Conservation (phyloP, 37 sponge, comb jelly and placozoan genomes). For the Lycopodina hypogea region DNA sequence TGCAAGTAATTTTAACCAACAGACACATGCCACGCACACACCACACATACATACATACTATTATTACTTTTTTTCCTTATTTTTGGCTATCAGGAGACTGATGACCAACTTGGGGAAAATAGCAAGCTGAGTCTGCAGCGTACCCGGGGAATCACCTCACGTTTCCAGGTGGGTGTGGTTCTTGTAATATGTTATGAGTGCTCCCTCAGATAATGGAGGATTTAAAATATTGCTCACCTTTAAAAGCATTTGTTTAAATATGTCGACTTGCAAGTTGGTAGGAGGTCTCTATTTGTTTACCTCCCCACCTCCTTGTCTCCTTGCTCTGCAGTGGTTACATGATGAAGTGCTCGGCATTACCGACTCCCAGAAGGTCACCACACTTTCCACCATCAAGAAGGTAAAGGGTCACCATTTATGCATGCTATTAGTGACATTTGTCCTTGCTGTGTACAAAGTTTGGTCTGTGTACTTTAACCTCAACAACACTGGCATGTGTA, state of each 20-base stretch:
- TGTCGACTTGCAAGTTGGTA: no score
- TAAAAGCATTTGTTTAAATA: no score
- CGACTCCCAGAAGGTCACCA: conserved; percentile 51
- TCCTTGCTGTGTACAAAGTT: no score
- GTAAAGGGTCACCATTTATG: conserved; percentile 13
- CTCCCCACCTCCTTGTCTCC: neutral
- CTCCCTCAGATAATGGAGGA: no score
- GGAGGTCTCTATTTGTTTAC: no score
- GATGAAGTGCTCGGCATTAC: conserved; percentile 63
- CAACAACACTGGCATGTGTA: no score
- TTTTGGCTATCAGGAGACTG: conserved; percentile 37
- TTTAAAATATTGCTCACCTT: no score
- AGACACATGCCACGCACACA: no score
- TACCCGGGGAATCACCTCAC: conserved; percentile 28
- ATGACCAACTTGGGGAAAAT: conserved; percentile 67
- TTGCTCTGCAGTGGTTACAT: conserved; percentile 61
- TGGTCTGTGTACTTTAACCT: no score
- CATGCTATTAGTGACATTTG: neutral
- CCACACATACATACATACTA: no score
- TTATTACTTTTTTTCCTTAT: neutral
- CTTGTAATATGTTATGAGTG: no score
- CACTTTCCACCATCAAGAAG: conserved; percentile 68
- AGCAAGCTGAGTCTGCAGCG: conserved; percentile 57
- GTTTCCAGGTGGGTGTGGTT: conserved; percentile 59
- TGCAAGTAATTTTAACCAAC: no score